Evolutionary conservation across 2,797 vertebrate species (phyloP).

Genomic region (Liasis olivaceus): DNA sequence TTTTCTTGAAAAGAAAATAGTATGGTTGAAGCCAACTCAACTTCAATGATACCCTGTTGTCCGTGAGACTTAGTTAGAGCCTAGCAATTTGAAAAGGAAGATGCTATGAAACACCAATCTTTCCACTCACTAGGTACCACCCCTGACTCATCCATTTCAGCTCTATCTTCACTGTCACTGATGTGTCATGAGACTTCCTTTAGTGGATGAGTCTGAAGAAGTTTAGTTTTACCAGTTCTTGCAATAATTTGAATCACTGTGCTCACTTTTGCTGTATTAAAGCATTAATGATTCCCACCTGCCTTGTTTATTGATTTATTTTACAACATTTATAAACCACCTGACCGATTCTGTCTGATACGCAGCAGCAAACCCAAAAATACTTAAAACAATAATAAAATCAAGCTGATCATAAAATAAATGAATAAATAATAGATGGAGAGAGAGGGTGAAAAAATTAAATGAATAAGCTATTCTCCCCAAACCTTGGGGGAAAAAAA

Average conservation of each 20-base stretch:
- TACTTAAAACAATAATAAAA: background rate
- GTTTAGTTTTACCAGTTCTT: background rate
- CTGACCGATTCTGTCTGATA: background rate
- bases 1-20: slow-evolving; percentile 17
- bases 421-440: background rate
- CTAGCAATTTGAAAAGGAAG: background rate
- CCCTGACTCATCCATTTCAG: background rate
- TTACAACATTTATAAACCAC: background rate
- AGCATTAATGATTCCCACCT: background rate
- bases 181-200: background rate
- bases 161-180: background rate
- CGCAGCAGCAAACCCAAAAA: background rate
- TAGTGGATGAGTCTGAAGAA: background rate
- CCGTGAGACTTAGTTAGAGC: background rate
- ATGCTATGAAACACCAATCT: background rate
- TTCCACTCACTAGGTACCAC: background rate
- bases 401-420: background rate
- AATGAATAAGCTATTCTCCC: background rate
- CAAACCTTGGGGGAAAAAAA: background rate
- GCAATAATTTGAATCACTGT: background rate
- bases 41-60: background rate
- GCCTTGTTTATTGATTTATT: background rate
- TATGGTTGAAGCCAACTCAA: background rate
- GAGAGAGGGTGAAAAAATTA: background rate
- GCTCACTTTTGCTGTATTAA: background rate